Percentiles rank a stretch among this genome's conserved stretches.
Evolutionary conservation across 2,888 invertebrate species (phyloP).

Genomic region (Scaptomyza parva): DNA sequence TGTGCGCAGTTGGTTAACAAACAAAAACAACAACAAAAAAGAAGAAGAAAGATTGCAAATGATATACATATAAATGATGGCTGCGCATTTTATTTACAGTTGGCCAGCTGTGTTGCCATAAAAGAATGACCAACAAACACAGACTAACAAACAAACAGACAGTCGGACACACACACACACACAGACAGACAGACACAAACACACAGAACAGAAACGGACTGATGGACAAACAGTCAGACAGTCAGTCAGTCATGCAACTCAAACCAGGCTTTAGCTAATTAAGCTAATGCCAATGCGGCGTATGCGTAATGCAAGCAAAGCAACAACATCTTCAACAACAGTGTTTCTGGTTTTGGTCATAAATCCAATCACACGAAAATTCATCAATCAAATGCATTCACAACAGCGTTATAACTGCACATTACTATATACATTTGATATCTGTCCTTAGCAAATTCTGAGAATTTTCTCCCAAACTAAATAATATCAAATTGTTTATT

Average conservation of each 20-base stretch:
- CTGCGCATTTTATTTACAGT: conserved; percentile 79
- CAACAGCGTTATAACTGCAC: not conserved
- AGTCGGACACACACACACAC: conserved; percentile 5
- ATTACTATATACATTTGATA: too few relatives aligned
- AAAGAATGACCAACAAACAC: conserved; percentile 66
- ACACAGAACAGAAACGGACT: conserved; percentile 4
- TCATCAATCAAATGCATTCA: conserved; percentile 36
- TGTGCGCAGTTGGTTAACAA: conserved; percentile 43
- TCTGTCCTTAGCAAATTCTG: not conserved
- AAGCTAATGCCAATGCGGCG: conserved; percentile 72
- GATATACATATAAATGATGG: conserved; percentile 68
- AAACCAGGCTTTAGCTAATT: conserved; percentile 59
- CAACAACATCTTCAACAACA: conserved; percentile 9
- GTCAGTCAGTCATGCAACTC: conserved; percentile 14
- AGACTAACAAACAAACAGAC: conserved; percentile 7
- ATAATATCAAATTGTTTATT: not conserved
- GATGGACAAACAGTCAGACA: conserved; percentile 2
- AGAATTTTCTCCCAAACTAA: not conserved
- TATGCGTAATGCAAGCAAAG: conserved; percentile 58
- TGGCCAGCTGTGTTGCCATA: conserved; percentile 53
- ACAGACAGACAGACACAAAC: conserved; percentile 14
- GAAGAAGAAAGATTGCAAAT: conserved; percentile 18
- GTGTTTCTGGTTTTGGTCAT: conserved; percentile 7
- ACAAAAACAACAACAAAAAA: conserved; percentile 18
- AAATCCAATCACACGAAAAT: conserved; percentile 41